phyloP scores from a whole-genome alignment of 2,113 vertebrate genomes.

The Thomomys bottae region DNA sequence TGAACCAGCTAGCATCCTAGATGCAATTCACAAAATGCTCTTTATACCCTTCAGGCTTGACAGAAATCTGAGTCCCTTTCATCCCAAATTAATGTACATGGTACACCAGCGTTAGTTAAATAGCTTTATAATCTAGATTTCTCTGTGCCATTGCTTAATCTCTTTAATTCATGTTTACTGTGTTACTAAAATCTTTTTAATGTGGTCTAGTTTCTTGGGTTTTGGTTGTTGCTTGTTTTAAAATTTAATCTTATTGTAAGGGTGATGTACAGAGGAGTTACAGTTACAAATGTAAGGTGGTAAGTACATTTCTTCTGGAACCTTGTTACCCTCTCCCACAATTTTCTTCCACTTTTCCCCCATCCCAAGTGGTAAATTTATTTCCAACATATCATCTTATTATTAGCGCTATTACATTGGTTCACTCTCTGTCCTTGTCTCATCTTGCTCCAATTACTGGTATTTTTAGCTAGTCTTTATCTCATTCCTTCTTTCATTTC shows the following conservation, averaged over 20 bases:
- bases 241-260: no score
- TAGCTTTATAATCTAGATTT: not conserved
- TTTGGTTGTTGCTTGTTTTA: no score
- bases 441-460: no score
- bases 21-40: not conserved
- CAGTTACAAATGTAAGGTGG: no score
- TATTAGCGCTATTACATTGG: no score
- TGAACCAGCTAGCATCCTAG: not conserved
- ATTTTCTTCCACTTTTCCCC: no score
- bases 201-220: not conserved
- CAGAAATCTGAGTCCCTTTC: not conserved
- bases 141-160: not conserved
- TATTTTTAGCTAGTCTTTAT: not conserved
- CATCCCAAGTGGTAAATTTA: no score
- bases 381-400: no score
- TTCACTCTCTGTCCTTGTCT: no score
- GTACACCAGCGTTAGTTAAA: not conserved
- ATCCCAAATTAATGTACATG: not conserved
- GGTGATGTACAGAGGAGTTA: no score
- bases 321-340: no score
- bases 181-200: not conserved
- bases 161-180: not conserved
- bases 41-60: not conserved
- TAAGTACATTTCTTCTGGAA: no score
- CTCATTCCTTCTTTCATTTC: not conserved